phyloP scores from a whole-genome alignment of 2,888 invertebrate genomes.

The Muscina levida region DNA sequence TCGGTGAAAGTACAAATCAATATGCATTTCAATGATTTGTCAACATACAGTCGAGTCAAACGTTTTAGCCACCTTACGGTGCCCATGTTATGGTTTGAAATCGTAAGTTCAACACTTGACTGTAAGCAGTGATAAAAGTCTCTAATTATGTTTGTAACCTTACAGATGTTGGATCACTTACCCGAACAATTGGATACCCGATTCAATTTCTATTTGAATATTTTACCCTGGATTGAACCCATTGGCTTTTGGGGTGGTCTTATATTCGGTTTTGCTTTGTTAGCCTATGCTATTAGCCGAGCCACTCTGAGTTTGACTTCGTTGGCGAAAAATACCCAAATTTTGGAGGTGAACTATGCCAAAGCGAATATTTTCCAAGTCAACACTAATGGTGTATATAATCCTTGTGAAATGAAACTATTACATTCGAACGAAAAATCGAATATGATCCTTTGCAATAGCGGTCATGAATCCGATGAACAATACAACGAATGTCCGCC shows the following conservation, averaged over 20 bases:
- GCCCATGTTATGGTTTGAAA: conserved; percentile 94
- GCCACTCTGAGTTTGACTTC: conserved; percentile 76
- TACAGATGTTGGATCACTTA: conserved; percentile 86
- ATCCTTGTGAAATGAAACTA: conserved; percentile 76
- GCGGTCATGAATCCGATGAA: conserved; percentile 60
- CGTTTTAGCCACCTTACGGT: conserved; percentile 87
- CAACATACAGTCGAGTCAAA: conserved; percentile 84
- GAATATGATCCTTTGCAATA: conserved; percentile 66
- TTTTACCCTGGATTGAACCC: conserved; percentile 84
- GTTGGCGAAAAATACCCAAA: conserved; percentile 70
- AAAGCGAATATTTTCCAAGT: conserved; percentile 72
- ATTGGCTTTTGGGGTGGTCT: conserved; percentile 77
- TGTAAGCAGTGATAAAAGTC: not conserved
- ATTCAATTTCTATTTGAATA: conserved; percentile 87
- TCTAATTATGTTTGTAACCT: conserved; percentile 63
- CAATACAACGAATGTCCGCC: conserved; percentile 61
- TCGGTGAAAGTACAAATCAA: conserved; percentile 93
- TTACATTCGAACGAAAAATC: conserved; percentile 70
- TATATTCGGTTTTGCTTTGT: conserved; percentile 71
- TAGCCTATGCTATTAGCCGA: conserved; percentile 76
- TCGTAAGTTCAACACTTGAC: conserved; percentile 84
- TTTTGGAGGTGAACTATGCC: conserved; percentile 73
- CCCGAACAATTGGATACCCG: conserved; percentile 83
- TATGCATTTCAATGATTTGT: conserved; percentile 88
- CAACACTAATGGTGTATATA: conserved; percentile 72